phyloP scores from a whole-genome alignment of 2,113 vertebrate genomes.

The Campylorhamphus procurvoides region DNA sequence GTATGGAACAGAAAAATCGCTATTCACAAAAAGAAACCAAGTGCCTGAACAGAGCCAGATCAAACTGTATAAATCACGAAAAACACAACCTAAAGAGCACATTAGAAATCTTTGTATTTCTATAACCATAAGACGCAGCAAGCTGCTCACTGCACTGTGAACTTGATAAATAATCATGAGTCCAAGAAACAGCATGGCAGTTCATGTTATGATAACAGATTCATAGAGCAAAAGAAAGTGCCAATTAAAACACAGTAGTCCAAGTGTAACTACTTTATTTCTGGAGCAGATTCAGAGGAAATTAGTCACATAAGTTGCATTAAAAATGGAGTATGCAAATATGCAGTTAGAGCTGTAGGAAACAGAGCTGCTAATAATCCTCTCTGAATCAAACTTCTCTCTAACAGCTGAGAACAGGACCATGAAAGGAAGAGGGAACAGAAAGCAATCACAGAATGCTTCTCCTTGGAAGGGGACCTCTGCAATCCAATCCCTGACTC shows the following conservation, averaged over 20 bases:
- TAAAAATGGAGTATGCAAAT: neutral
- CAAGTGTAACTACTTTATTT: neutral
- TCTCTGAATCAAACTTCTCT: neutral
- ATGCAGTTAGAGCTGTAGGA: neutral
- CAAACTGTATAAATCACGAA: neutral
- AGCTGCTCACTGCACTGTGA: neutral
- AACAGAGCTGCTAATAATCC: neutral
- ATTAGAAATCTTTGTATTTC: neutral
- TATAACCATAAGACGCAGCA: neutral
- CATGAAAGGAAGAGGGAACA: neutral
- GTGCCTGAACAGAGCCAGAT: neutral
- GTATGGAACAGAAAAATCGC: neutral
- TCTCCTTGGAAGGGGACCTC: neutral
- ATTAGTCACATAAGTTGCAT: neutral
- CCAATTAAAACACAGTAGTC: constrained; percentile 8
- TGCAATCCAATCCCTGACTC: neutral
- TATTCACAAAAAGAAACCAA: neutral
- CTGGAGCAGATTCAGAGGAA: neutral
- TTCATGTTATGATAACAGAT: neutral
- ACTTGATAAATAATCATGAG: constrained; percentile 27
- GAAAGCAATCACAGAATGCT: neutral
- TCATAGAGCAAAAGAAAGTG: neutral
- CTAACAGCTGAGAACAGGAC: neutral
- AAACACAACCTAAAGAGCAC: neutral
- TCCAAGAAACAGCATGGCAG: neutral